Conservation (phyloP, 1,140 invertebrate genomes). For the Brachionus koreanus region DNA sequence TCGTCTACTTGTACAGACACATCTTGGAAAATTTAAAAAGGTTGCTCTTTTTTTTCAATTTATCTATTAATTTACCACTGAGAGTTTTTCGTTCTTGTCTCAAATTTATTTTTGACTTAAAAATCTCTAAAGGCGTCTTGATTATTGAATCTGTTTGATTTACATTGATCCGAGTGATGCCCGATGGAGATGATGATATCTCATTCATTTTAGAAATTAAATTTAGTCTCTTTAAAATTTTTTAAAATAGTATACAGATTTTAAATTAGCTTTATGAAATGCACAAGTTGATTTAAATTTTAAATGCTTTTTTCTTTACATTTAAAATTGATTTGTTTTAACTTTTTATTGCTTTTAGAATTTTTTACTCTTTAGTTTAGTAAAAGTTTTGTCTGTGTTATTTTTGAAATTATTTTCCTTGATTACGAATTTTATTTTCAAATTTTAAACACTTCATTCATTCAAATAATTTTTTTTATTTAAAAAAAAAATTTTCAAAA, state of each 20-base stretch:
- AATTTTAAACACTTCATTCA: no score
- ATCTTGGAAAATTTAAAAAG: neutral
- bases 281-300: neutral
- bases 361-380: neutral
- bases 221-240: neutral
- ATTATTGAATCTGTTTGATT: neutral
- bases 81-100: neutral
- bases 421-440: no score
- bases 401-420: neutral
- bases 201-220: conserved; percentile 3
- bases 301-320: conserved; percentile 4
- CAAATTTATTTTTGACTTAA: conserved; percentile 23
- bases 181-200: conserved; percentile 22
- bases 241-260: neutral
- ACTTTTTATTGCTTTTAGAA: neutral
- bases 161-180: conserved; percentile 12
- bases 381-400: neutral
- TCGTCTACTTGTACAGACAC: conserved; percentile 1
- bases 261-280: neutral
- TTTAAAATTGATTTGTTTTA: neutral
- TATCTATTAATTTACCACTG: neutral
- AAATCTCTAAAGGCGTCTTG: neutral
- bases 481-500: no score
- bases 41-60: neutral
- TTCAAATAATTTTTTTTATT: no score